A percentile compares a stretch with the other conserved stretches of the same genome.
Evolutionary conservation across 2,888 invertebrate genomes (phyloP).

Genomic region (Rhagium mordax): DNA sequence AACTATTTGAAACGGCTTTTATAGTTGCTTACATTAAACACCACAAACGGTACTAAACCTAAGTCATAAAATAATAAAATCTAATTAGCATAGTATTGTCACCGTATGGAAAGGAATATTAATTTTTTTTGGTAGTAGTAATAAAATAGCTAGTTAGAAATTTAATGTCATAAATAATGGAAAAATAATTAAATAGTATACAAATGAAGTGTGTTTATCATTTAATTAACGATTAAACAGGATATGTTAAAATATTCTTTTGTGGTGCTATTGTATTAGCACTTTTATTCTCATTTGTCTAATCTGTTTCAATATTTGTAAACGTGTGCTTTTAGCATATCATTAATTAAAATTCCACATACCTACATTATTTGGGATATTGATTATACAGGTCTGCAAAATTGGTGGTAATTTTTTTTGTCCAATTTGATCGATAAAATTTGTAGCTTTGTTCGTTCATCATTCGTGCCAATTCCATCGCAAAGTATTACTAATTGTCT

Average conservation of each 20-base stretch:
- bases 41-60: not conserved
- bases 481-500: no score
- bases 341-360: not conserved
- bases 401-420: no score
- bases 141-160: not conserved
- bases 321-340: not conserved
- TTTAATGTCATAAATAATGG: not conserved
- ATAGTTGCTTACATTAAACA: not conserved
- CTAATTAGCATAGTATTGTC: not conserved
- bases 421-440: no score
- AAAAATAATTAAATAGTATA: conserved; percentile 6
- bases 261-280: not conserved
- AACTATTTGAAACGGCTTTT: not conserved
- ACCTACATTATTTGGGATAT: no score
- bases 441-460: no score
- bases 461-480: no score
- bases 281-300: not conserved
- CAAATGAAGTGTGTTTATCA: not conserved
- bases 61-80: not conserved
- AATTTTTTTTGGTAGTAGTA: not conserved
- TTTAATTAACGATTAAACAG: not conserved
- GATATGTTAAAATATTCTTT: conserved; percentile 2
- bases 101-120: not conserved
- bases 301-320: conserved; percentile 6
- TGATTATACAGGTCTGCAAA: no score